Evolutionary conservation across 2,113 vertebrate genomes (phyloP).

Genomic region (Nyctereutes procyonoides): DNA sequence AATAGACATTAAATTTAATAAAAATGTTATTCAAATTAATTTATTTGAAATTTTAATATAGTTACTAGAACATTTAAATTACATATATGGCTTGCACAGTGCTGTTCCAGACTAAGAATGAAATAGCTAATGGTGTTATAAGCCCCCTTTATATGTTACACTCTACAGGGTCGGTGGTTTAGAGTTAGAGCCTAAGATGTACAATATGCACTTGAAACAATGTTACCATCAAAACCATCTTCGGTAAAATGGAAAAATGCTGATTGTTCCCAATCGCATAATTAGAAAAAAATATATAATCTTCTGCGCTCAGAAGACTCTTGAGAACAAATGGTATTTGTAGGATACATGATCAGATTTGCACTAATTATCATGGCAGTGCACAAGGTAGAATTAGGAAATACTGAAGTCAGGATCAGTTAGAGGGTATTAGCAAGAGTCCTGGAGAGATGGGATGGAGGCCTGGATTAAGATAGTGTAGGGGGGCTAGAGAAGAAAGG

Average conservation of each 20-base stretch:
- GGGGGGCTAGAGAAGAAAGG: background rate
- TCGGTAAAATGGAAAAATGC: background rate
- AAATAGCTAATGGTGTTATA: background rate
- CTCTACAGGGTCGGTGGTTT: background rate
- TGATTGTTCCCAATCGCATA: background rate
- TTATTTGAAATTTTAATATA: background rate
- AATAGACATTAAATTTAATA: background rate
- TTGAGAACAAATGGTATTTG: conserved; percentile 5
- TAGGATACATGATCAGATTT: background rate
- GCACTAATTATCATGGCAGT: background rate
- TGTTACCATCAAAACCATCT: background rate
- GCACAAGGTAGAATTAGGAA: background rate
- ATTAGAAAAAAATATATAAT: background rate
- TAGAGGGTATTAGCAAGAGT: background rate
- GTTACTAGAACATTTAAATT: background rate
- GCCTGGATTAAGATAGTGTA: background rate
- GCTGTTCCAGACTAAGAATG: background rate
- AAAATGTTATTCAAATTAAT: background rate
- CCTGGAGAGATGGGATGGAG: background rate
- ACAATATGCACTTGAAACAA: background rate
- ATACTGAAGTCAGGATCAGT: background rate
- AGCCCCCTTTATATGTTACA: background rate
- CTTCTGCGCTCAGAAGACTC: background rate
- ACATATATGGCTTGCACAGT: background rate
- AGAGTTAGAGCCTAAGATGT: background rate